Base-by-base conservation (phyloP, 2,113 vertebrate species). In the Cavia aperea region DNA sequence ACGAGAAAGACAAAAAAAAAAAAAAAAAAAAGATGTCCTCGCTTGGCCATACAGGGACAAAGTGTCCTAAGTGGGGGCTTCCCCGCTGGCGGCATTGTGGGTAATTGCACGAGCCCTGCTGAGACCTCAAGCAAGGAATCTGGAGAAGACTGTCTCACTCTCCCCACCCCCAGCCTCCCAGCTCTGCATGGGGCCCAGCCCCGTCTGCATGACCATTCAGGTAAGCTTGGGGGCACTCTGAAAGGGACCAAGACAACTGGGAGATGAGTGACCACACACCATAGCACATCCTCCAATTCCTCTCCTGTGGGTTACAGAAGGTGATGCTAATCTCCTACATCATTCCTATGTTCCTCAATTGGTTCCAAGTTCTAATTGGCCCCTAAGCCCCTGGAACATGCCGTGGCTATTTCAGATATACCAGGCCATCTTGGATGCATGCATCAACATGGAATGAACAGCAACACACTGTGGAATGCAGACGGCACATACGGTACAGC, bases 151-250 rank as follows among this genome's bases (percentile, higher is more conserved):
- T 24, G 49, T 14, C 15, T 13, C 13, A 49, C 10, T 78, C 4
- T 16, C 29, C 39, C 14, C 26, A 54, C 21, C 13, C 11, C 11
- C 56, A 51, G 10, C 51, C 51, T 54, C 51, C 51, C 31, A 18
- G 12, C 73, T 92, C 65, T 29, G 18, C 2, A 72, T 36, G 23
- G 33, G 18, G n/a, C 10, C 4, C 2, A 2, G 3, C 29, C 29
- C 49, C 7, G 0, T 33, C n/a, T 63, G 54, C 43, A 33, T n/a
- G 3, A 36, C 51, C 46, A 12, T 29, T 10, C 1, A 1, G 23
- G 51, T 8, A 1, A 29, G 46, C 26, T 73, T 23, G 31, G 24
- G n/a, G 33, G 60, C 70, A 5, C 56, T 16, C 56, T 19, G 36
- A 36, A 2, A 6, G 29, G 56, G 62, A 51, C 31, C 31, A 63